phyloP scores from a whole-genome alignment of 2,797 vertebrate species.

The Meriones psammophilus region DNA sequence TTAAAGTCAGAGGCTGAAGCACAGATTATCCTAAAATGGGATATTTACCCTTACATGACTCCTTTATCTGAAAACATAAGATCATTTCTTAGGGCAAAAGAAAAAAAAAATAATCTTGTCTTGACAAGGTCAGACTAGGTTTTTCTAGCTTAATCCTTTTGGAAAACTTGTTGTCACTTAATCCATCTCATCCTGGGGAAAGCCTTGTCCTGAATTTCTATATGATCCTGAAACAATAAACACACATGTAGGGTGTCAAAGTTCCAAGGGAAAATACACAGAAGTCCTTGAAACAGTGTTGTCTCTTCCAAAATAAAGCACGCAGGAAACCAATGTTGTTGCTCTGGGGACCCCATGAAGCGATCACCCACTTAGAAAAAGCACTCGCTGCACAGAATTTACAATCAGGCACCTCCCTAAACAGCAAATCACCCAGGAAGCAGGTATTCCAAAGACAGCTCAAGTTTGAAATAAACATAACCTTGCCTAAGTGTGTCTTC shows the following conservation, averaged over 20 bases:
- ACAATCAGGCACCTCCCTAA: conserved; percentile 70
- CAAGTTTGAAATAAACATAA: conserved; percentile 46
- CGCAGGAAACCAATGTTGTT: conserved; percentile 26
- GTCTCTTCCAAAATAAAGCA: conserved; percentile 64
- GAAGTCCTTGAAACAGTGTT: conserved; percentile 56
- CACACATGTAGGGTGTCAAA: conserved; percentile 76
- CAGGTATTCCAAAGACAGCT: conserved; percentile 73
- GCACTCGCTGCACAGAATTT: conserved; percentile 43
- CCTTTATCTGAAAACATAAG: conserved; percentile 39
- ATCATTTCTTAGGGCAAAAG: conserved; percentile 52
- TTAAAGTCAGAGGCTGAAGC: conserved; percentile 36
- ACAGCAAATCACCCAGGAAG: conserved; percentile 68
- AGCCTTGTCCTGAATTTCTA: conserved; percentile 65
- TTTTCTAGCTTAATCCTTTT: conserved; percentile 76
- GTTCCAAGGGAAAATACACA: conserved; percentile 73
- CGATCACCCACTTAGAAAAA: conserved; percentile 72
- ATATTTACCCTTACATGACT: conserved; percentile 36
- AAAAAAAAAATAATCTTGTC: conserved; percentile 74
- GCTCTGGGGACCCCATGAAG: conserved; percentile 66
- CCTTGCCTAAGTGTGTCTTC: conserved; percentile 71
- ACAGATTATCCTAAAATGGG: conserved; percentile 60
- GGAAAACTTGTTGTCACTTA: conserved; percentile 76
- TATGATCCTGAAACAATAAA: conserved; percentile 77
- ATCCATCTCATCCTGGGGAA: conserved; percentile 75
- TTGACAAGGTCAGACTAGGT: conserved; percentile 74